Evolutionary conservation across 2,888 invertebrate genomes (phyloP), one percentile per base, ranked within the genome.

Genomic region (Cerastis leucographa): DNA sequence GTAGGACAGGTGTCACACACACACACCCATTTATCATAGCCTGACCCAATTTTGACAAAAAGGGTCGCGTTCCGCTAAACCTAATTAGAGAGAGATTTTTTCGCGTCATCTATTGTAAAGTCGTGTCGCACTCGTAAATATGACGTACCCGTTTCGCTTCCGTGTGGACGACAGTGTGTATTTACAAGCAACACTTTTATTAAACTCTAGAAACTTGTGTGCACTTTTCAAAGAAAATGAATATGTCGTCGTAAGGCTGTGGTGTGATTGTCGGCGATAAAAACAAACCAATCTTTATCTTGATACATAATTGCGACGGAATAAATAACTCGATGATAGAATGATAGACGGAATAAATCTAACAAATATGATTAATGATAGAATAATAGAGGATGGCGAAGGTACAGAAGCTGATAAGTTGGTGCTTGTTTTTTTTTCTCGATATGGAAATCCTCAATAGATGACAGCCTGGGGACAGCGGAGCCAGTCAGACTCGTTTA

Each of bases 291-390:
- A 69, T 22, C 1, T 1, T 59, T n/a, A n/a, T n/a, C n/a, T n/a
- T n/a, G n/a, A n/a, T n/a, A n/a, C n/a, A n/a, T n/a, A n/a, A n/a
- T n/a, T n/a, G n/a, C n/a, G n/a, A n/a, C n/a, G n/a, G n/a, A n/a
- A n/a, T n/a, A n/a, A n/a, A n/a, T n/a, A n/a, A n/a, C 54, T 95
- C 7, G 94, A 96, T 42, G 96, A 96, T 67, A 89, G 85, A 51
- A 88, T 91, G 0, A 91, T 96, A 78, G 96, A 96, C 68, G 95
- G 96, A 68, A 91, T 94, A 0, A 96, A 96, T 77, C 81, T 96
- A 0, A 92, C 93, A 0, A 96, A 96, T 83, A 88, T 94, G 81
- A 96, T 96, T 11, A 92, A 93, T 70, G 96, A 96, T 17, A 91
- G 92, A 64, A 95, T 96, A 49, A 83, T 95, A n/a, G 93, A 93